Base-by-base conservation (phyloP, 2,113 vertebrate genomes). In the Tachycineta bicolor region DNA sequence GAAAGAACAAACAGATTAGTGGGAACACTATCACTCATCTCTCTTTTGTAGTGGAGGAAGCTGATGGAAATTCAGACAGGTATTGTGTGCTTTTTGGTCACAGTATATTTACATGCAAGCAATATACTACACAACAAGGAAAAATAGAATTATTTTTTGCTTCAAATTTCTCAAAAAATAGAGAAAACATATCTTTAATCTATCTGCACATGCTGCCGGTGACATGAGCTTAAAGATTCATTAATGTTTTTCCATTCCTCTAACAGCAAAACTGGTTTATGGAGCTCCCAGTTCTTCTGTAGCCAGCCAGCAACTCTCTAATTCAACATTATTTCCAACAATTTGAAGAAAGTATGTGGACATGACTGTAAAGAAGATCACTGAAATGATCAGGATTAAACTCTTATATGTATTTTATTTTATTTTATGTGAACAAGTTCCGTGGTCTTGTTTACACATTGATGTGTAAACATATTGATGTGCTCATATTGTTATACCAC, bases 1-100 rank as follows among this genome's bases (percentile, higher is more conserved):
- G 49, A 79, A 93, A 81, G 41, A 91, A 70, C 44, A 93, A 77
- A 89, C 64, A 91, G 64, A 94, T 79, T 62, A 63, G 44, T 69
- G 31, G 13, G 25, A 84, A 14, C 43, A 52, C 34, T 67, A 52
- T 9, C 34, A 34, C 39, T 56, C 43, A 43, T 73, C 63, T 64
- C 26, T 55, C 75, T 65, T 41, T 50, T 52, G 65, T 50, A 93
- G 50, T 0, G 0, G 43, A 67, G 71, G 44, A 83, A 65, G 74
- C 20, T 29, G 23, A 43, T 46, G 46, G 75, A 81, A 55, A 87
- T 53, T 80, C 58, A 87, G 34, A 59, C 39, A 81, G 21, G 23
- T 58, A 49, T 49, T 60, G 43, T 19, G 9, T 81, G 18, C 53
- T 69, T 83, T 90, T 83, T 58, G 83, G 49, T 49, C 31, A 85